A percentile compares a stretch with the other conserved stretches of the same genome.
Evolutionary conservation across 2,797 vertebrate genomes (phyloP).

Genomic region (Falco cherrug): DNA sequence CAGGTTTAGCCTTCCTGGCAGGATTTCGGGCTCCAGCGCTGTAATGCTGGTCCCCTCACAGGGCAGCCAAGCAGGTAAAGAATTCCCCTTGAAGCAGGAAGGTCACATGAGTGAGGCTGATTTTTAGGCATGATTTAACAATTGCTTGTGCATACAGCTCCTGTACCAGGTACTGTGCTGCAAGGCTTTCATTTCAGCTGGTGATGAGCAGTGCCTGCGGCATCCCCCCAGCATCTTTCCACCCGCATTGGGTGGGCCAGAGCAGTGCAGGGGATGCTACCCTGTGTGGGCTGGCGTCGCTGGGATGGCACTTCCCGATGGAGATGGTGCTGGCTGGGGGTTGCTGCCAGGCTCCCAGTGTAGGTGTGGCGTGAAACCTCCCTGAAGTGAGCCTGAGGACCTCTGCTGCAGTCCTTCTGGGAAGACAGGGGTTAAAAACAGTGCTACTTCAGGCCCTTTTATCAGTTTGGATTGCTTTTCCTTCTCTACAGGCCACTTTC

Average conservation of each 20-base stretch:
- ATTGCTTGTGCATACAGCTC: not conserved
- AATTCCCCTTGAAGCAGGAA: not conserved
- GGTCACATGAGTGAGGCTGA: not conserved
- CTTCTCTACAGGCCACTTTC: not conserved
- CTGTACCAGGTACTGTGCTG: not conserved
- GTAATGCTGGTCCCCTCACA: not conserved
- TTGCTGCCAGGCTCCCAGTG: not conserved
- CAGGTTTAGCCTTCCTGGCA: not conserved
- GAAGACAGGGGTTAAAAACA: not conserved
- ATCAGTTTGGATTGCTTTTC: not conserved
- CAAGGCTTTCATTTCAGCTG: fast-evolving
- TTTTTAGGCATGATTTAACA: not conserved
- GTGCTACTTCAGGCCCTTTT: not conserved
- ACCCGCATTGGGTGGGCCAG: fast-evolving
- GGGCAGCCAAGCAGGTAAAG: not conserved
- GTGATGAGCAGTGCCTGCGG: not conserved
- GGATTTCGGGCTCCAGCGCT: not conserved
- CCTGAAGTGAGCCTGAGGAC: not conserved
- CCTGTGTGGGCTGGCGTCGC: not conserved
- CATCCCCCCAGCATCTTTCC: not conserved
- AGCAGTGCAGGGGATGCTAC: not conserved
- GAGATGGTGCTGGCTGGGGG: not conserved
- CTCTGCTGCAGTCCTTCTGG: not conserved
- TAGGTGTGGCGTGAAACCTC: not conserved
- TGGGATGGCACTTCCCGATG: not conserved